Base-by-base conservation (phyloP, 1,140 invertebrate genomes). In the Halesus radiatus region DNA sequence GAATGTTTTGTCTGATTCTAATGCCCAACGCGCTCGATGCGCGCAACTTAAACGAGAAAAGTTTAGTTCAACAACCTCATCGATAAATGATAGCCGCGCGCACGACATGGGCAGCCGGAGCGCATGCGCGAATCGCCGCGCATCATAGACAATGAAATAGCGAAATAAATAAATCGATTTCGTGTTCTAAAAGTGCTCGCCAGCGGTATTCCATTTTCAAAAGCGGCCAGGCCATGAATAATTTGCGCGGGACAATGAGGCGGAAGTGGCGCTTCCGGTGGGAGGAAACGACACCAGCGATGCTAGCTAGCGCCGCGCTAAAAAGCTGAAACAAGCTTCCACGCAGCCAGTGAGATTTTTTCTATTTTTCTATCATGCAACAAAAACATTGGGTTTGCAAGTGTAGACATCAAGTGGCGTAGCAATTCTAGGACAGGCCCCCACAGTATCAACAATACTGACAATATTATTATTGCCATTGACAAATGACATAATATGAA, bases 141-240 rank as follows among this genome's bases (percentile, higher is more conserved):
- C 70, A 22, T 56, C 76, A 70, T 70, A 78, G 68, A 79, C 78
- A 79, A 79, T 79, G 78, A 79, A 79, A 79, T 79, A 79, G 78
- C 68, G 53, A 78, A 79, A 77, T 74, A 73, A 53, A 79, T 70
- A 78, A 79, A 79, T 79, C 78, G 66, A 79, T 79, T 79, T 79
- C 78, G 68, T 79, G 78, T 79, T 79, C 78, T 79, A 73, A 79
- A 79, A 79, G 62, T 70, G 26, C 68, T 50, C 78, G 77, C 45
- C 60, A 32, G 58, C 52, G 32, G 79, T 60, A 80, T 79, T 80
- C 77, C 52, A 79, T 74, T 80, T 83, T 83, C 54, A 79, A 80
- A 83, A 79, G 73, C 72, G 74, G 26, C 58, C 37, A 79, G 73
- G 78, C 78, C 81, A 83, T 80, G 81, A 83, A 83, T 83, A 83